Evolutionary conservation across 2,888 invertebrate genomes (phyloP), one percentile per base, ranked within the genome.

Genomic region (Stenurella melanura): DNA sequence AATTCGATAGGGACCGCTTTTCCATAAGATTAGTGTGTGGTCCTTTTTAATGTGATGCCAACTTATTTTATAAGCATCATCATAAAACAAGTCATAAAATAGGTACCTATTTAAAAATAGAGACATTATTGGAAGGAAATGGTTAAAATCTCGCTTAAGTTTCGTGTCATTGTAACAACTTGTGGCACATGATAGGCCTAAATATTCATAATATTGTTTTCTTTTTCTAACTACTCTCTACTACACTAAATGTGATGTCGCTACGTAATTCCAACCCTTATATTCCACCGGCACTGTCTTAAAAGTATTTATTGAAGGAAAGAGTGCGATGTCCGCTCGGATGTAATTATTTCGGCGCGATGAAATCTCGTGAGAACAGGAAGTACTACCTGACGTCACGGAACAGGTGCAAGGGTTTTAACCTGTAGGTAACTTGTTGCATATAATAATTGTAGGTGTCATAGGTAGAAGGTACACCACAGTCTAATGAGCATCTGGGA

Each of bases 281-380:
- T 38, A 18, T 1, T 61, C 42, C 18, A 34, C 70, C 75, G 75
- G 69, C 70, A 75, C 70, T 70, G 75, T 57, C 66, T 70, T 60
- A 38, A 68, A 56, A 58, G 75, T 72, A 67, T 67, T 69, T 78
- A 76, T 77, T 75, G 74, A 78, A 80, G 78, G 80, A 81, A 78
- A 70, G 70, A 72, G 72, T 63, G 72, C 83, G 83, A 85, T 86
- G 87, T 86, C 87, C 86, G 87, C 83, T 87, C 86, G 87, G 87
- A 87, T 86, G 87, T 88, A 88, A 88, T 88, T 88, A 88, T 88
- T 88, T 88, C 87, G 87, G 86, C 84, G 87, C 88, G 89, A 89
- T 89, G 88, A 86, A 87, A 89, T 89, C 89, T 89, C 88, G 89
- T 89, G 89, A 88, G 89, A 89, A 89, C 88, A 88, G 89, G 89